Conservation (phyloP, 1,140 invertebrate species). For the Frieseomelitta varia region DNA sequence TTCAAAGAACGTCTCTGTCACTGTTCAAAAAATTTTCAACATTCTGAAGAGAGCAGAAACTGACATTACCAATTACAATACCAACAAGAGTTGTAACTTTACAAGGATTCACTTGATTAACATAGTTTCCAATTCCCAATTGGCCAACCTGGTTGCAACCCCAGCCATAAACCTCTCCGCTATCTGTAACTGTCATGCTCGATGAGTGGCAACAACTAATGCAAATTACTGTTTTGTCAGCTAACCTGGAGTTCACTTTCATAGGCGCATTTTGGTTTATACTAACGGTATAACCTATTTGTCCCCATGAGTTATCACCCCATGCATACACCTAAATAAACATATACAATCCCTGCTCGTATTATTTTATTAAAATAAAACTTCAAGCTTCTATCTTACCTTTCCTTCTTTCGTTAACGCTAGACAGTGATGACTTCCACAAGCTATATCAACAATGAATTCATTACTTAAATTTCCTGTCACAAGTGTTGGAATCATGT, state of each 20-base stretch:
- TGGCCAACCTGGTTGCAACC: conserved; percentile 88
- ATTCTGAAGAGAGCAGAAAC: neutral
- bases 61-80: conserved; percentile 81
- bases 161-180: conserved; percentile 87
- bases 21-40: neutral
- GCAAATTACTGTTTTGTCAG: conserved; percentile 81
- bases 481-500: conserved; percentile 82
- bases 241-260: conserved; percentile 82
- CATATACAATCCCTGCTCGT: too few relatives aligned
- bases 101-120: conserved; percentile 83
- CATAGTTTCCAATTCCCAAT: conserved; percentile 85
- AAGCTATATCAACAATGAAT: conserved; percentile 83
- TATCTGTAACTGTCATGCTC: conserved; percentile 85
- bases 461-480: conserved; percentile 80
- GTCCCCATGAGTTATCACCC: conserved; percentile 88
- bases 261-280: conserved; percentile 24
- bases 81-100: conserved; percentile 81
- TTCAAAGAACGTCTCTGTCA: neutral
- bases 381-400: conserved; percentile 71
- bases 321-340: conserved; percentile 85
- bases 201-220: conserved; percentile 87
- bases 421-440: conserved; percentile 86
- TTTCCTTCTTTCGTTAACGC: conserved; percentile 85
- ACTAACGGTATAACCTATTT: conserved; percentile 83
- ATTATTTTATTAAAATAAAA: neutral